A percentile compares a stretch with the other conserved stretches of the same genome.
phyloP scores from a whole-genome alignment of 2,797 vertebrate genomes.

The Heteromormyrus szaboi region DNA sequence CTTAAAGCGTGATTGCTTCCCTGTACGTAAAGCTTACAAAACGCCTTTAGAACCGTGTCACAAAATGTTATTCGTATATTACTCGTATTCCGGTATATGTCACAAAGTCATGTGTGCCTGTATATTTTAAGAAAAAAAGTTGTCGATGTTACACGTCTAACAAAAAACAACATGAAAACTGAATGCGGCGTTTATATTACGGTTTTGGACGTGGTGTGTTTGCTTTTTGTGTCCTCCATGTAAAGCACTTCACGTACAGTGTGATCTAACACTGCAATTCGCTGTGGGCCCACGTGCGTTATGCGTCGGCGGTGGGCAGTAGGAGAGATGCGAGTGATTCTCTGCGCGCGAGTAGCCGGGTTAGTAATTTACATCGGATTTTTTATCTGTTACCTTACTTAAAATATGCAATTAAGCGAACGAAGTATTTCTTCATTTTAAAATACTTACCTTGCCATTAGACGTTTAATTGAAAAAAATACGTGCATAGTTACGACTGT shows the following conservation, averaged over 20 bases:
- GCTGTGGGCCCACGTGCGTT: neutral
- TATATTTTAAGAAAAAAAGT: neutral
- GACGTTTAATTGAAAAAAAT: neutral
- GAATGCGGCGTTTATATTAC: neutral
- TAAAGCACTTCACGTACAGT: neutral
- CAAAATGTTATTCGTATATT: neutral
- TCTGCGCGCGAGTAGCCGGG: neutral
- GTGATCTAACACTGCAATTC: neutral
- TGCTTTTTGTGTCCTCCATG: neutral
- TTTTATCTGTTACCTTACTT: neutral
- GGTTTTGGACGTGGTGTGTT: neutral
- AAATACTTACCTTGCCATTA: neutral
- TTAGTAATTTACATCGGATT: neutral
- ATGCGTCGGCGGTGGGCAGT: neutral
- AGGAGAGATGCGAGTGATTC: neutral
- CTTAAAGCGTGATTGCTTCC: neutral
- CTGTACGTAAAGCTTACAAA: neutral
- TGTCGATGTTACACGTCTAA: neutral
- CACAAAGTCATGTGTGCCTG: neutral
- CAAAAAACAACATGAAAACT: neutral
- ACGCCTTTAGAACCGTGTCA: neutral
- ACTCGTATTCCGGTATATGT: neutral
- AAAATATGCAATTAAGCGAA: constrained; percentile 4
- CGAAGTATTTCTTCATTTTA: neutral
- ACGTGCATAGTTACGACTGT: neutral